Conservation (phyloP, 1,140 invertebrate genomes). For the Drosophila sp. region DNA sequence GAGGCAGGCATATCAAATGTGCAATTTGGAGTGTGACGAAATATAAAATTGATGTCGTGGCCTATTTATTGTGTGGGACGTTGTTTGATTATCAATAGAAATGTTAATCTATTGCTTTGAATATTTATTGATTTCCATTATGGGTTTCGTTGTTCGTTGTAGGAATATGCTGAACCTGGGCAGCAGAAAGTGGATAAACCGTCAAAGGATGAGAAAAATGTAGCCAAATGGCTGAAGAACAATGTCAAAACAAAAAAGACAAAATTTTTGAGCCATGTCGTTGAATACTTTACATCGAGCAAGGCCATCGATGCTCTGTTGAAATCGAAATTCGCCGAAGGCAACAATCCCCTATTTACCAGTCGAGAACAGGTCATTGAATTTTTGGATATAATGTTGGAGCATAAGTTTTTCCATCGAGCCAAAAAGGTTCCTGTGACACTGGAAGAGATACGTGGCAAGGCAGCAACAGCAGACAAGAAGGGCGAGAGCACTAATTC, state of each 20-base stretch:
- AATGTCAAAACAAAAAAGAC: slow-evolving; percentile 97
- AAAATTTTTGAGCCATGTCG: slow-evolving; percentile 97
- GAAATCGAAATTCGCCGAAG: slow-evolving; percentile 95
- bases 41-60: slow-evolving; percentile 67
- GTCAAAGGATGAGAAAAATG: slow-evolving; percentile 94
- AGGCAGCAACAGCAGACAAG: slow-evolving; percentile 79
- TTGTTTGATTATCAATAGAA: neutral
- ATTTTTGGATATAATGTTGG: slow-evolving; percentile 93
- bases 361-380: slow-evolving; percentile 91
- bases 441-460: slow-evolving; percentile 87
- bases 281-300: slow-evolving; percentile 96
- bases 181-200: slow-evolving; percentile 88
- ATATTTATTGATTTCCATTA: slow-evolving; percentile 13
- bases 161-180: slow-evolving; percentile 82
- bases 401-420: slow-evolving; percentile 97
- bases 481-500: slow-evolving; percentile 53
- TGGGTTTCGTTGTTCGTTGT: neutral
- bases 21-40: slow-evolving; percentile 48
- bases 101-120: neutral
- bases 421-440: slow-evolving; percentile 93
- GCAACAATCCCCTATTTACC: slow-evolving; percentile 91
- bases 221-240: slow-evolving; percentile 96
- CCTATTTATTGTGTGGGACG: slow-evolving; percentile 41
- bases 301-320: slow-evolving; percentile 96
- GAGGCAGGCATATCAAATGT: neutral